Evolutionary conservation across 2,113 vertebrate genomes (phyloP), one percentile per base, ranked within the genome.

Genomic region (Prunella himalayana): DNA sequence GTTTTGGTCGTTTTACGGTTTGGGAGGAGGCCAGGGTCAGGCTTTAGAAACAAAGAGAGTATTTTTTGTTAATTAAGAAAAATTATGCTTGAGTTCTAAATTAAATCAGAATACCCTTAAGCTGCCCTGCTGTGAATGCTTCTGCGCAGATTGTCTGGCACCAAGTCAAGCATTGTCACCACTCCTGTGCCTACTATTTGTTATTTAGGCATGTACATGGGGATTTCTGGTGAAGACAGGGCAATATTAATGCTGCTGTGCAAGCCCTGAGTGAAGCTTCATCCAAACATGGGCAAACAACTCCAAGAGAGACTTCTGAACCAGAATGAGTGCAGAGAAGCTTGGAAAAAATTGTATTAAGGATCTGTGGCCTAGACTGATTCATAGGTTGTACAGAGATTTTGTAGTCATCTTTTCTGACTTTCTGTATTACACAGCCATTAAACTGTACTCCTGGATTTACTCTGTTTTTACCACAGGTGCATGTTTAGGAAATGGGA

Each of bases 161-260:
- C 71, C 2, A 3, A 51, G 51, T 69, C 87, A 95, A 90, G 54
- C 1, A 16, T 80, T 97, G 93, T 96, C 94, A 95, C 87, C 94
- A 96, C 92, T 88, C 31, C 68, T 90, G 51, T 41, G 87, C 76
- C 88, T 79, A 44, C 76, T 41, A 63, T 90, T 94, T 92, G 60
- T 88, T 86, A 88, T 90, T 93, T 90, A 90, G 72, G 76, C 86
- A 68, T 44, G 51, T 54, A 73, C 11, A 5, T 25, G 4, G 60
- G 60, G 69, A 78, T 88, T 95, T 90, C 76, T 97, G 72, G 94
- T 92, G 94, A 97, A 92, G 96, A 94, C 88, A 95, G 92, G 64
- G n/a, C 51, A 75, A 64, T 95, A 95, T 95, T 95, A 96, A 95
- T 93, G 88, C 64, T 6, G 51, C 77, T 92, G 76, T 70, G 39